Evolutionary conservation across 1,140 invertebrate genomes (phyloP).

Genomic region (Lanistes nyassanus): DNA sequence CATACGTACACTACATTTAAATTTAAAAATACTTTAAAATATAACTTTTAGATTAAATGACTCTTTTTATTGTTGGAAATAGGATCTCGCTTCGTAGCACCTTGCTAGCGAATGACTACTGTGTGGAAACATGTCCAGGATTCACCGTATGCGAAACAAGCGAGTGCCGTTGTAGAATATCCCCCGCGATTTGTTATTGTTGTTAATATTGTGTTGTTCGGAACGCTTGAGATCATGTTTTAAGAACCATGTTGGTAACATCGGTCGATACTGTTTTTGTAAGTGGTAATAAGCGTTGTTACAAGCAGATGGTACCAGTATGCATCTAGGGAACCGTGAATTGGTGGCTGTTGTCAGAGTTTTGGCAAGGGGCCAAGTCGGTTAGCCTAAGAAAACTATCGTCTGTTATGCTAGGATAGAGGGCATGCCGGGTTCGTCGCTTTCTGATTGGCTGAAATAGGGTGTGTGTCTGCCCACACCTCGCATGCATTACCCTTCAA

Average conservation of each 20-base stretch:
- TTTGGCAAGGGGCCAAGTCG: constrained; percentile 6
- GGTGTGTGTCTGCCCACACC: constrained; percentile 37
- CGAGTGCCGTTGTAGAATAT: no score
- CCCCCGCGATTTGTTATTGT: no score
- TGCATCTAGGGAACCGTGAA: no score
- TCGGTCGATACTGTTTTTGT: not conserved
- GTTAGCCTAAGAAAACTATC: not conserved
- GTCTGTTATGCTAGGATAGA: not conserved
- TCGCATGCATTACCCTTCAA: constrained; percentile 20
- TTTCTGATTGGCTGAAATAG: constrained; percentile 28
- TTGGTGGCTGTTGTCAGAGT: not conserved
- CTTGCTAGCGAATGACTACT: not conserved
- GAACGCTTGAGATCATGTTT: no score
- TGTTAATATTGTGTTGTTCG: no score
- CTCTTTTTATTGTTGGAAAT: not conserved
- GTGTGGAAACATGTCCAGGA: not conserved
- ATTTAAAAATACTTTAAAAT: not conserved
- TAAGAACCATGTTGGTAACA: not conserved
- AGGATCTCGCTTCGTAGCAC: not conserved
- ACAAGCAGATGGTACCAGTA: not conserved
- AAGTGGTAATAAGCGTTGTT: not conserved
- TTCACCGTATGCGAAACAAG: no score
- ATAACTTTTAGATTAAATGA: not conserved
- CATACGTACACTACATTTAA: not conserved
- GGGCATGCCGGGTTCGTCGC: not conserved